Base-by-base conservation (phyloP, 1,140 invertebrate species). In the Drosophila kohkoa region DNA sequence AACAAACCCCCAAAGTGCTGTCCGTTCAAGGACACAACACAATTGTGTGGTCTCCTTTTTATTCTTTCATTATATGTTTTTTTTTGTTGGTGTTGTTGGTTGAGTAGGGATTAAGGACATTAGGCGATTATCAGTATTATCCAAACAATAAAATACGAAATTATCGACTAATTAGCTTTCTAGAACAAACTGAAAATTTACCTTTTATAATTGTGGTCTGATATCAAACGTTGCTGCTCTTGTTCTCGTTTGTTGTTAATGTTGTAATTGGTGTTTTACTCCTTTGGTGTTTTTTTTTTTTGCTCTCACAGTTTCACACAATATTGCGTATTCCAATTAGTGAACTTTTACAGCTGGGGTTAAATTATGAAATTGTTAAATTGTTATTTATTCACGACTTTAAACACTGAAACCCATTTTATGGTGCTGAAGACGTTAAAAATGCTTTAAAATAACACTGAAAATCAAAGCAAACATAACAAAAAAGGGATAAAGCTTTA, bases 81-180 rank as follows among this genome's bases (percentile, higher is more conserved):
- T 38, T 54, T 43, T 70, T 62, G 10, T 20, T 71, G 41, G 51
- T 41, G 13, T 16, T n/a, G 20, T 15, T 8, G 5, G 54, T 54
- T 13, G 8, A 32, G 46, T 16, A 49, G 32, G 28, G 28, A 16
- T 51, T 69, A 48, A 64, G 43, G 62, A 41, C 35, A 73, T 74
- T 87, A 73, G 25, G n/a, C 49, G 72, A 88, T 88, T 87, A 86
- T 79, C 52, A 72, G 71, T 49, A 60, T 82, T 73, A 87, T 69
- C 46, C 77, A 82, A 66, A 59, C 70, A 79, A 82, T 76, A 70
- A 87, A 87, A 87, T 74, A 59, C 30, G 20, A 81, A 80, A 77
- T 82, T 72, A 75, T 63, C 63, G 16, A 41, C 63, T 82, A 82
- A 87, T 82, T 83, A 66, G 73, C 66, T 66, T 25, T 65, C 83